Evolutionary conservation across 2,113 vertebrate genomes (phyloP).

Genomic region (Ceuthmochares aereus): DNA sequence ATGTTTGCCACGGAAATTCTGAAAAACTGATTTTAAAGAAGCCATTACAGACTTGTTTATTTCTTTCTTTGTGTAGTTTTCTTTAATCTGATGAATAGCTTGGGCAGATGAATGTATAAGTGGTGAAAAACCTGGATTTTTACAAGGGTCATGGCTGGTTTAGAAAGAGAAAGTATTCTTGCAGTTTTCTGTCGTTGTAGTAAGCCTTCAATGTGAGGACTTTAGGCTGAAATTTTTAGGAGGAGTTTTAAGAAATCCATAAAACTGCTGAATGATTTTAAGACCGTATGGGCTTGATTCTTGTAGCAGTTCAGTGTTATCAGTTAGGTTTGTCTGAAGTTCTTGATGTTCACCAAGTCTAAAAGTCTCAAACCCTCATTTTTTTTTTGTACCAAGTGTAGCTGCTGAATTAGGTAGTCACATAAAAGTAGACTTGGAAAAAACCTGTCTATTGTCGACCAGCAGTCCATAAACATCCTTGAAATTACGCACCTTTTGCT

Average conservation of each 20-base stretch:
- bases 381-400: neutral
- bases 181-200: neutral
- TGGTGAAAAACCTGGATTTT: neutral
- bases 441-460: neutral
- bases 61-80: neutral
- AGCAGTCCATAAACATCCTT: neutral
- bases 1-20: conserved; percentile 28
- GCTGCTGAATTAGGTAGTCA: neutral
- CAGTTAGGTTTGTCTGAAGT: neutral
- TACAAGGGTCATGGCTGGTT: neutral
- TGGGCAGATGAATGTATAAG: neutral
- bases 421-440: neutral
- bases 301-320: neutral
- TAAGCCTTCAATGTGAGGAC: rapidly evolving
- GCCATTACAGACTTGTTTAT: neutral
- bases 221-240: neutral
- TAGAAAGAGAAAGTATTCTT: neutral
- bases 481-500: neutral
- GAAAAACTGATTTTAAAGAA: conserved; percentile 39
- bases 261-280: neutral
- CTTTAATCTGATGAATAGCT: conserved; percentile 21
- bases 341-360: neutral
- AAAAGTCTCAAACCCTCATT: neutral
- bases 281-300: neutral
- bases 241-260: neutral